Evolutionary conservation across 2,797 vertebrate species (phyloP), one percentile per base, ranked within the genome.

Genomic region (Anguilla obscura): DNA sequence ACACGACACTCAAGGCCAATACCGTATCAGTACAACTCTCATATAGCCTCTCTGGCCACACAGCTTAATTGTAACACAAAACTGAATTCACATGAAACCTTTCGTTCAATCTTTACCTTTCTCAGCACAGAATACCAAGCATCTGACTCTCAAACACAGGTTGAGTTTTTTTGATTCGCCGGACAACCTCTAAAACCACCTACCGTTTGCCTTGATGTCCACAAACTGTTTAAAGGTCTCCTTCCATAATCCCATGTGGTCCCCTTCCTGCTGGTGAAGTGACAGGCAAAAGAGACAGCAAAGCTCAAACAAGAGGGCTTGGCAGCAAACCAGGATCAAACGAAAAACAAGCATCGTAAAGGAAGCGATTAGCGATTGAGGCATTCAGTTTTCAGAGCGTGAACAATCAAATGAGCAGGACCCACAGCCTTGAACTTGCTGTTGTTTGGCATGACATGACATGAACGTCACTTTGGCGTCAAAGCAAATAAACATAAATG

Each of bases 131-230:
- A 69, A 27, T 27, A 69, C 24, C 63, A 27, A 40, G 69, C 69
- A 33, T 74, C 10, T 3, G 0, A 74, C 2, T 82, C 40, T n/a
- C 79, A 82, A 82, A 50, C 21, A 18, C 74, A 45, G 30, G 36
- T 14, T 12, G 24, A 12, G 74, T 36, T 45, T 79, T 69, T 79
- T 24, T 9, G 21, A 48, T 79, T 82, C 2, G n/a, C 16, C 30
- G n/a, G 33, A 56, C 12, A 0, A 48, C 40, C 50, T 76, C 24
- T 69, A 48, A 45, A 52, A 50, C 14, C 21, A 94, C 95, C 92
- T 93, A 99, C 97, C 97, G 86, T 97, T 97, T 87, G 96, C 94
- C 95, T 98, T 98, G 91, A 97, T 84, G 91, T 99, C 98, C 91
- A 96, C 92, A 95, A 98, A 98, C 45, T 92, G 90, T 93, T 92